Evolutionary conservation across 2,888 invertebrate species (phyloP), one percentile per base, ranked within the genome.

Genomic region (Melinopterus prodromus): DNA sequence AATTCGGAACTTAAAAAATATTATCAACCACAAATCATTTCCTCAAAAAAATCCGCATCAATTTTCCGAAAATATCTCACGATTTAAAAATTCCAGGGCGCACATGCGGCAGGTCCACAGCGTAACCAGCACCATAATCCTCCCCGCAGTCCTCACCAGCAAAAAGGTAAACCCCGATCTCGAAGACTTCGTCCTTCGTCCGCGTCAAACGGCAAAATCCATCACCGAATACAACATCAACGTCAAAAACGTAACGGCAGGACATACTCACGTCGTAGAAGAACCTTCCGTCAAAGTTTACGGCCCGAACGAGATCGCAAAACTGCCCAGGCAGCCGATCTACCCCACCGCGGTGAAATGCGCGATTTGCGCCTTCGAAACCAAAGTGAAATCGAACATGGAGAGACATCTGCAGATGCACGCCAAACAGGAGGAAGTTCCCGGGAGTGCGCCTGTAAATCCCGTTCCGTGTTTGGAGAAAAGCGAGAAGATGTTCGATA

Each of bases 401-500:
- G 90, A 94, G 6, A 89, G 94, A 0, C 95, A 95, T 86, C 88
- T 97, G 81, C 92, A 92, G 83, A 88, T 92, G 81, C 96, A 97
- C 87, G 72, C 26, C 6, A 89, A 90, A 9, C 91, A 90, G 12
- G 90, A 92, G 77, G 92, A 92, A 82, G 87, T 91, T 0, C 93
- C 95, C 0, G 91, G 91, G 78, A 92, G 92, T 0, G 94, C 94
- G 14, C 95, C 95, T 0, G 93, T 96, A 0, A 96, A 96, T 90
- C 96, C 96, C 0, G 96, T 96, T 6, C 95, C 95, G 0, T 95
- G 94, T 86, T 89, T 96, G 69, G 94, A 94, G 83, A 93, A 93
- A 70, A 94, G 94, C 83, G 95, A 96, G 86, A 93, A 92, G 83
- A 95, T 96, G 92, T 96, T 96, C 86, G 96, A 96, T 87, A 95